Evolutionary conservation across 2,888 invertebrate species (phyloP).

Genomic region (Lycia hirtaria): DNA sequence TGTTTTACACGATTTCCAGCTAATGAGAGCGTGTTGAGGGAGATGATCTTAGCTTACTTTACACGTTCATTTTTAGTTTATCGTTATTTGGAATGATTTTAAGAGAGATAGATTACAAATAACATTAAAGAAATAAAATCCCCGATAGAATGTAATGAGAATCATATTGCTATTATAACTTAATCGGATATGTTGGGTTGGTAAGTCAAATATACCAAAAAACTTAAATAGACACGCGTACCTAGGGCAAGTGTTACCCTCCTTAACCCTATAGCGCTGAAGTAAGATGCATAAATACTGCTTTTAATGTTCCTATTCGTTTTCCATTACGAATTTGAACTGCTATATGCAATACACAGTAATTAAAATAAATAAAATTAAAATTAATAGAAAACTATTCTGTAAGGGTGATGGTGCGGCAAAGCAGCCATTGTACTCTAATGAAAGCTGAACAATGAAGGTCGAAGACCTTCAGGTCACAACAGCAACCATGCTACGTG

Average conservation of each 20-base stretch:
- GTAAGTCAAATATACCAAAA: too few relatives aligned
- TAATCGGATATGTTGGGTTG: too few relatives aligned
- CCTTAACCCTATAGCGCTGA: too few relatives aligned
- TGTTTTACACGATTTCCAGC: constrained; percentile 11
- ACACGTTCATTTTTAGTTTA: neutral
- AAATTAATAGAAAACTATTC: constrained; percentile 34
- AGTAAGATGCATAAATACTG: too few relatives aligned
- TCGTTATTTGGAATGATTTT: too few relatives aligned
- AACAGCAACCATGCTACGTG: constrained; percentile 60
- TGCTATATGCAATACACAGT: neutral
- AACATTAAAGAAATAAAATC: too few relatives aligned
- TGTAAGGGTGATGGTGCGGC: constrained; percentile 48
- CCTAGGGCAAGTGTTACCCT: too few relatives aligned
- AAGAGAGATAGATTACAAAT: too few relatives aligned
- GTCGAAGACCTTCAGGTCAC: constrained; percentile 79
- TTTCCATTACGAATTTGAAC: neutral
- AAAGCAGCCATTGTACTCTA: constrained; percentile 69
- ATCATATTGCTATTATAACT: too few relatives aligned
- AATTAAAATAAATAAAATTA: constrained; percentile 17
- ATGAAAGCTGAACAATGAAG: constrained; percentile 79
- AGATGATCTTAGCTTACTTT: neutral
- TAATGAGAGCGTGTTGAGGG: too few relatives aligned
- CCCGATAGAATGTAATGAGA: too few relatives aligned
- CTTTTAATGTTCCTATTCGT: neutral
- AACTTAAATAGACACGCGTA: too few relatives aligned